Evolutionary conservation across 92 coral and sea anemone genomes (phyloP), one percentile per base, ranked within the genome.

Genomic region (Galaxea fascicularis): DNA sequence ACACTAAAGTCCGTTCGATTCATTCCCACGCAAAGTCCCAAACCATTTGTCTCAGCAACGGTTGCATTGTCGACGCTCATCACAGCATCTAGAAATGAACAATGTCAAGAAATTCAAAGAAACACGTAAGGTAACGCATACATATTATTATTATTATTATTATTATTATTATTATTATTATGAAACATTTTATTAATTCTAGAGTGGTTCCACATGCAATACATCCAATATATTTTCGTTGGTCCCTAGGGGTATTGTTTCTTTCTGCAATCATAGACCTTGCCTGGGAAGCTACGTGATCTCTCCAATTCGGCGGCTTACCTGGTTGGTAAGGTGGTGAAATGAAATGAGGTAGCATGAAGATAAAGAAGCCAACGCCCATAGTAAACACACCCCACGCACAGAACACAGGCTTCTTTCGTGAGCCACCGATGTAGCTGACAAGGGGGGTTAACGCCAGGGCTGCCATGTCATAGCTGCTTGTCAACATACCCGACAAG

Each of bases 401-500:
- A 64, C 98, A 92, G 92, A 94, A 96, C 35, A 87, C 85, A 4
- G 98, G 93, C 70, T 94, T 96, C 81, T 87, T 92, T 72, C 98
- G 89, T 72, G 84, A 90, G 49, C 98, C 98, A 26, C 98, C 98
- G 47, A 89, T 63, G 74, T 89, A 94, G 79, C 98, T 90, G 47
- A 94, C 90, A 25, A 94, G 81, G 21, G 92, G 92, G 16, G 98
- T 90, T 59, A 96, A 65, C 7, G 90, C 27, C 59, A 94, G 78
- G 14, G 96, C 95, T 10, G 93, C 95, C 21, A 94, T 83, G 67
- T 96, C 98, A 63, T 87, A 96, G 87, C 93, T 95, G 73, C 98
- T 96, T 6, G 98, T 93, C 49, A 96, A 64, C 30, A 89, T 49
- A 26, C 98, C 98, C 73, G 88, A 90, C 90, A 82, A 77, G 78